phyloP scores from a whole-genome alignment of 1,140 invertebrate genomes.

The Glomeris maerens region DNA sequence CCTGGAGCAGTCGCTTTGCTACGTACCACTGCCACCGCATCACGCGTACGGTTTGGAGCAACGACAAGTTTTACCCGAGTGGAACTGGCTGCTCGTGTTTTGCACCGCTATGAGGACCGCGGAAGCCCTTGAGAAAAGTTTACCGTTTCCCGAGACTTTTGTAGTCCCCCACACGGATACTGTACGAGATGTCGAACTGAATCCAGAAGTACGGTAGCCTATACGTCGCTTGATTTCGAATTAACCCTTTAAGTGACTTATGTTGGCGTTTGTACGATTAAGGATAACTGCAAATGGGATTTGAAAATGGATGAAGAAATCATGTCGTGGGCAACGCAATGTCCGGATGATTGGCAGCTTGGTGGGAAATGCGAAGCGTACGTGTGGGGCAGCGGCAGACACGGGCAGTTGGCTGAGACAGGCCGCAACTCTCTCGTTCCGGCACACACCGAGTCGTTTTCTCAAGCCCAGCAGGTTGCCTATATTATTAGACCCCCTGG shows the following conservation, averaged over 20 bases:
- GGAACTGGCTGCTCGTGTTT: conserved; percentile 44
- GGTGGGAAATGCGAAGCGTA: conserved; percentile 47
- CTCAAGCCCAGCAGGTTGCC: conserved; percentile 31
- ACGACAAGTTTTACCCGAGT: conserved; percentile 32
- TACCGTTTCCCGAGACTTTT: conserved; percentile 35
- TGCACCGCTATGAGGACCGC: conserved; percentile 40
- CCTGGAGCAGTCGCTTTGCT: conserved; percentile 41
- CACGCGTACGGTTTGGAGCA: conserved; percentile 21
- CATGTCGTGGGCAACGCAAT: conserved; percentile 44
- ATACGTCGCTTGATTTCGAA: background rate
- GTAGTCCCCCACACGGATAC: conserved; percentile 15
- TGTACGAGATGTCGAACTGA: too few relatives aligned
- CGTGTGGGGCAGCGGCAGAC: conserved; percentile 47
- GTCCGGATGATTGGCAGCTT: conserved; percentile 50
- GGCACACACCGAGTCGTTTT: conserved; percentile 24
- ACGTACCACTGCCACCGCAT: conserved; percentile 30
- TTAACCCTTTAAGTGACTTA: background rate
- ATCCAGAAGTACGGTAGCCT: conserved; percentile 7
- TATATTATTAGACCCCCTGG: too few relatives aligned
- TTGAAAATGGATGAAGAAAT: conserved; percentile 45
- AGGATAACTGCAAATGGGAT: conserved; percentile 39
- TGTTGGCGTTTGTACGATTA: conserved; percentile 12
- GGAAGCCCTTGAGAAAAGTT: conserved; percentile 37
- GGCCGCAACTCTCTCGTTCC: conserved; percentile 27
- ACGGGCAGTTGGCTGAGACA: conserved; percentile 47